A percentile compares a stretch with the other conserved stretches of the same genome.
Conservation (phyloP, 2,888 invertebrate species). For the Cataglyphis cursor region DNA sequence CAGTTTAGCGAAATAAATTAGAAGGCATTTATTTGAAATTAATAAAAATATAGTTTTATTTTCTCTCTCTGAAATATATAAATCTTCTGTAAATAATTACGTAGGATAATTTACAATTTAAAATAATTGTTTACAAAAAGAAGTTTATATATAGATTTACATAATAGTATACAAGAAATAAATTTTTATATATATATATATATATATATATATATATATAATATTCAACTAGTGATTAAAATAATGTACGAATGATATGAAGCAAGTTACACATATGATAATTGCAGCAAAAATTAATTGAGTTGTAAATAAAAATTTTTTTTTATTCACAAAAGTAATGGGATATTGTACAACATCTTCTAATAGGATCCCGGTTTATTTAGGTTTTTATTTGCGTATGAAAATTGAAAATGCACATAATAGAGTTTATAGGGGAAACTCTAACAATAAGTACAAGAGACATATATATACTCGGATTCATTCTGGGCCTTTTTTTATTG, state of each 20-base stretch:
- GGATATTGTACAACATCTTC: not conserved
- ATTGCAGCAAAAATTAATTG: not conserved
- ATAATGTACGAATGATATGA: not conserved
- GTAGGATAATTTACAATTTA: not conserved
- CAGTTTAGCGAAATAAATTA: not conserved
- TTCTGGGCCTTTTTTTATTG: not conserved
- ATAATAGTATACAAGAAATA: not conserved
- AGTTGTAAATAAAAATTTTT: not conserved
- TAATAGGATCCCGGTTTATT: conserved; percentile 5
- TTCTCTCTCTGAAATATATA: not conserved
- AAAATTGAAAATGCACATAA: conserved; percentile 7
- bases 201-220: not conserved
- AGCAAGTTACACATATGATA: not conserved
- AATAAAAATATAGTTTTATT: not conserved
- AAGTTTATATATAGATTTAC: not conserved
- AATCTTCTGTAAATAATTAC: not conserved
- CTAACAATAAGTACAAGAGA: not conserved
- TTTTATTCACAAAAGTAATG: not conserved
- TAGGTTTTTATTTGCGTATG: not conserved
- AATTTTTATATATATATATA: not conserved
- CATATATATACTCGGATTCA: conserved; percentile 2
- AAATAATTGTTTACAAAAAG: not conserved
- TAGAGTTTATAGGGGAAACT: conserved; percentile 29
- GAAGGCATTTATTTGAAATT: not conserved
- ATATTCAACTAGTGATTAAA: not conserved